Evolutionary conservation across 2,113 vertebrate species (phyloP), one percentile per base, ranked within the genome.

Genomic region (Brevimyrus niger): DNA sequence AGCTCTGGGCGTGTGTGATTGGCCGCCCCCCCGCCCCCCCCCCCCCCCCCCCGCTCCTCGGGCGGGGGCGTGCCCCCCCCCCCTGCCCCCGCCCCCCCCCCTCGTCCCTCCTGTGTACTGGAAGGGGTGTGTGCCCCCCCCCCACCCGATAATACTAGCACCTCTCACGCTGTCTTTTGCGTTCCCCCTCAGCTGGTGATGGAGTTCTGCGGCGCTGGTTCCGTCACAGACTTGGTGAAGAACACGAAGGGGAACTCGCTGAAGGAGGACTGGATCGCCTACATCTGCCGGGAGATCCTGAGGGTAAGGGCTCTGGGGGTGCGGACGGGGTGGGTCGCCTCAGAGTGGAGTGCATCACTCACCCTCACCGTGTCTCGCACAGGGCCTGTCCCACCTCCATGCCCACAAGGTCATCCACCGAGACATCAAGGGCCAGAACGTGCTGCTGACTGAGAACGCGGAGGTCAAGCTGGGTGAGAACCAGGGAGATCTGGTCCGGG

Each of bases 391-490:
- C 87, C 97, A 98, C 92, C 97, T 98, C 87, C 97, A 98, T 0
- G 94, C 96, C 42, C 97, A 98, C 92, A 98, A 97, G 93, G 97
- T 98, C 90, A 98, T 98, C 94, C 97, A 98, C 93, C 94, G 97
- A 89, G 97, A 98, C 94, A 98, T 98, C 94, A 98, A 98, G 92
- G 97, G 97, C 48, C 97, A 98, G 93, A 98, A 98, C 0, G 97
- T 98, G 51, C 95, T 98, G 86, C 96, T 98, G 58, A 98, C 97
- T 0, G 97, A 98, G 94, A 98, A 98, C 0, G 97, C 97, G 0
- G 97, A 98, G 93, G 97, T 98, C 92, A 98, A 98, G 93, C 96
- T 98, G 21, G 97, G 97, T 98, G 93, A 23, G 96, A 80, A 19
- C 73, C 15, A 3, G 82, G 19, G 5, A 9, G 21, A 21, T 1